Conservation (phyloP, 2,797 vertebrate genomes). For the Microcaecilia unicolor region DNA sequence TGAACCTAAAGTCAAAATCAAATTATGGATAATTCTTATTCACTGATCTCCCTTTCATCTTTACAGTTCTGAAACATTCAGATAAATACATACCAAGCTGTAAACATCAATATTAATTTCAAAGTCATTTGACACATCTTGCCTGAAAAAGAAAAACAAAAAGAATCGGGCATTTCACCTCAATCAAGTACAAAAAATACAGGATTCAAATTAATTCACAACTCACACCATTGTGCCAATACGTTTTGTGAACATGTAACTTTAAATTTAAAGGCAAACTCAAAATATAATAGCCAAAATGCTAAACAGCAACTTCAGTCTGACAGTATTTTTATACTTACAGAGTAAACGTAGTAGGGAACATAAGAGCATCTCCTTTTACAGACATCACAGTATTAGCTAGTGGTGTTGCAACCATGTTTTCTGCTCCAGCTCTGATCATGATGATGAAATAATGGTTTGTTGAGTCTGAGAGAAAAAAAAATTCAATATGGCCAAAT, state of each 20-base stretch:
- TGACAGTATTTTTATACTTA: slow-evolving; percentile 44
- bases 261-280: no score
- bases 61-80: not conserved
- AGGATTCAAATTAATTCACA: no score
- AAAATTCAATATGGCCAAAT: no score
- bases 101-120: slow-evolving; percentile 83
- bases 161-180: no score
- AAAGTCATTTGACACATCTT: slow-evolving; percentile 82
- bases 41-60: not conserved
- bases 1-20: no score
- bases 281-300: no score
- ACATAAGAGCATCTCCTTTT: slow-evolving; percentile 83
- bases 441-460: slow-evolving; percentile 85
- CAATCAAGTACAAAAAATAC: no score
- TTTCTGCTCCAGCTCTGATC: slow-evolving; percentile 76
- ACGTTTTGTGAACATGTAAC: no score
- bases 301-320: not conserved
- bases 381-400: slow-evolving; percentile 71
- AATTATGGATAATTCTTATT: not conserved
- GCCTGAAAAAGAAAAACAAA: slow-evolving; percentile 46
- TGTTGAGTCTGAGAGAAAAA: slow-evolving; percentile 58
- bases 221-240: no score
- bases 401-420: slow-evolving; percentile 80
- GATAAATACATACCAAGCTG: slow-evolving; percentile 69
- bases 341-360: slow-evolving; percentile 79